These are phyloP conservation scores for Nomia melanderi DNA, from an alignment of 1,140 invertebrate species.

Conservation along the genomic window DNA sequence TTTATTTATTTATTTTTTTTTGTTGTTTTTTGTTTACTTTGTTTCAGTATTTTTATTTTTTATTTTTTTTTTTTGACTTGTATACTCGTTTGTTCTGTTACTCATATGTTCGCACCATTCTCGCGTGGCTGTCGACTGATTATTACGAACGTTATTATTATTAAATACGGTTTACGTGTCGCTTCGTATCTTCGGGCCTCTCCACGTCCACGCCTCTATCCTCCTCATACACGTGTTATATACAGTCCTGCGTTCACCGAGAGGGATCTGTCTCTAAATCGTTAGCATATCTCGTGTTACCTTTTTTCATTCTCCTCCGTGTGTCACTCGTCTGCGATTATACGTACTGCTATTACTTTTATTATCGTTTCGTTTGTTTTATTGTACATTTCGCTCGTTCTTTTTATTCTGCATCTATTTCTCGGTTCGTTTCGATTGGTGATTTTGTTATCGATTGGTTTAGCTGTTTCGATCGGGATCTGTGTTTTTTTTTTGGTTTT, in stretches of 20 bases:
- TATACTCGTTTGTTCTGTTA: neutral
- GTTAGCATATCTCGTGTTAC: constrained; percentile 39
- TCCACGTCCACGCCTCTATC: constrained; percentile 30
- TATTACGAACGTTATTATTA: constrained; percentile 4
- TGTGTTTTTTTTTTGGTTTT: no score
- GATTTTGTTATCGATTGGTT: no score
- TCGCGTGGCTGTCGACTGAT: constrained; percentile 20
- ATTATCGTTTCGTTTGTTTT: neutral
- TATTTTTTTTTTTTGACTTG: constrained; percentile 37
- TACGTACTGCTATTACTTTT: no score
- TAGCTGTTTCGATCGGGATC: no score
- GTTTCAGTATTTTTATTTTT: no score
- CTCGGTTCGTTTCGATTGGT: neutral
- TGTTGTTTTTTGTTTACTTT: constrained; percentile 17
- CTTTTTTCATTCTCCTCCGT: constrained; percentile 7
- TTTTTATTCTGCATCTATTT: constrained; percentile 10
- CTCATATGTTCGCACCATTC: constrained; percentile 26
- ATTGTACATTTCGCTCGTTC: constrained; percentile 8
- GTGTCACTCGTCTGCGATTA: neutral
- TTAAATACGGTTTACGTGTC: no score
- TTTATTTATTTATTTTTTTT: constrained; percentile 34
- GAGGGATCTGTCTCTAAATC: no score
- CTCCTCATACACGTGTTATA: neutral
- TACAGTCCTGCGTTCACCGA: no score
- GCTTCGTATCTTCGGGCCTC: neutral